Conservation (phyloP, 2,113 vertebrate species). For the Trematomus loennbergii region DNA sequence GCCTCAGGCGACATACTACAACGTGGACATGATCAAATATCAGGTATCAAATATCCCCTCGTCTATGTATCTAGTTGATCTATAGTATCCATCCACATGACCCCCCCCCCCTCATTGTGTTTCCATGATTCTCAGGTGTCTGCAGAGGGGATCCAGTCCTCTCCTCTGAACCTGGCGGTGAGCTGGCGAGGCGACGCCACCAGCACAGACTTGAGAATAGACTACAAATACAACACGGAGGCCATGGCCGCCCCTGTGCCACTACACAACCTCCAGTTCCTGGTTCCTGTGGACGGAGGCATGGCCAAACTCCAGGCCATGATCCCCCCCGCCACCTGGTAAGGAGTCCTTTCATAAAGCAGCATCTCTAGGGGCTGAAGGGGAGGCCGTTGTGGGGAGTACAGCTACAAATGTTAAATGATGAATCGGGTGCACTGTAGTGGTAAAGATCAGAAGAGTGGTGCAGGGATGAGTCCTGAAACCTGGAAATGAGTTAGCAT, state of each 20-base stretch:
- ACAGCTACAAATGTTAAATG: too few relatives aligned
- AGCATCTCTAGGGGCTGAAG: background rate
- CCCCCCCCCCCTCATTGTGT: background rate
- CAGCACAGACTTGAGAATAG: conserved; percentile 95
- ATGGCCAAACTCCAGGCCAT: conserved; percentile 93
- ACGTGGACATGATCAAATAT: conserved; percentile 99
- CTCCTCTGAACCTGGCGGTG: conserved; percentile 95
- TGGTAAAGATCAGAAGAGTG: too few relatives aligned
- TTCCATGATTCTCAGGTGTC: conserved; percentile 86
- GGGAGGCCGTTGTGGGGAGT: too few relatives aligned
- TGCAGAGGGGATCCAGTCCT: conserved; percentile 95
- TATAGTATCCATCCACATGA: background rate
- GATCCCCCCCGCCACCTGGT: conserved; percentile 96
- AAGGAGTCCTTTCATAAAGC: conserved; percentile 43
- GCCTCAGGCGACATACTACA: conserved; percentile 98
- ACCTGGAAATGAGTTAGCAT: too few relatives aligned
- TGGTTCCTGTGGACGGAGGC: conserved; percentile 92
- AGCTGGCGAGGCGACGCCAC: conserved; percentile 93
- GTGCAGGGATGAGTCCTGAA: too few relatives aligned
- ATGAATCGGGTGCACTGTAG: too few relatives aligned
- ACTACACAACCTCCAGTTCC: conserved; percentile 94
- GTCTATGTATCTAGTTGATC: background rate
- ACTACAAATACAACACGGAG: conserved; percentile 96
- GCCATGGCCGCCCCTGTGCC: conserved; percentile 92
- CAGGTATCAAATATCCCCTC: conserved; percentile 83